phyloP scores from a whole-genome alignment of 2,888 invertebrate species.

The Polietes domitor region DNA sequence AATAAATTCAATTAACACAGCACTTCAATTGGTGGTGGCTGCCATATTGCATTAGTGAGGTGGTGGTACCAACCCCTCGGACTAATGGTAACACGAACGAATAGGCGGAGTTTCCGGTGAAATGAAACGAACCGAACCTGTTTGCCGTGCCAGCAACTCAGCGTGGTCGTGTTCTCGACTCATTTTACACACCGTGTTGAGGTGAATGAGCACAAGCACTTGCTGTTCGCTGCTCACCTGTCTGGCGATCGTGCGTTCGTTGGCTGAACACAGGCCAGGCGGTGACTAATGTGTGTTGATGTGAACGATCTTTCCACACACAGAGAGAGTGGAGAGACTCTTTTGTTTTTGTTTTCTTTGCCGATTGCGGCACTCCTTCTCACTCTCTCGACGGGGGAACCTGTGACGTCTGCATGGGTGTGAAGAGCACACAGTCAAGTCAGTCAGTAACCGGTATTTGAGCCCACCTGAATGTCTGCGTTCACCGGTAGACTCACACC shows the following conservation, averaged over 20 bases:
- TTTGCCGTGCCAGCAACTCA: background rate
- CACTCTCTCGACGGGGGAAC: background rate
- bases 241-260: constrained; percentile 6
- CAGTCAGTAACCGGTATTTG: constrained; percentile 59
- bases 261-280: background rate
- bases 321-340: no score
- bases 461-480: constrained; percentile 61
- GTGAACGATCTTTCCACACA: constrained; percentile 1
- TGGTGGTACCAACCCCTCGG: constrained; percentile 38
- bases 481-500: constrained; percentile 65
- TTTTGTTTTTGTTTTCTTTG: constrained; percentile 3
- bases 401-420: background rate
- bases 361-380: background rate
- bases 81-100: constrained; percentile 26
- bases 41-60: constrained; percentile 66
- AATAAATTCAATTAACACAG: constrained; percentile 42
- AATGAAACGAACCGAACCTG: constrained; percentile 22
- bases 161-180: background rate
- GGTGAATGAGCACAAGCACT: background rate
- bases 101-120: constrained; percentile 64
- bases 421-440: constrained; percentile 35
- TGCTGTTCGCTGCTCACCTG: constrained; percentile 35
- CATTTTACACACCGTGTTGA: constrained; percentile 5
- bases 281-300: constrained; percentile 15
- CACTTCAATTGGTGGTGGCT: constrained; percentile 68